These are phyloP conservation scores for Hucho hucho DNA, from an alignment of 2,113 vertebrate species.

Conservation along the genomic window DNA sequence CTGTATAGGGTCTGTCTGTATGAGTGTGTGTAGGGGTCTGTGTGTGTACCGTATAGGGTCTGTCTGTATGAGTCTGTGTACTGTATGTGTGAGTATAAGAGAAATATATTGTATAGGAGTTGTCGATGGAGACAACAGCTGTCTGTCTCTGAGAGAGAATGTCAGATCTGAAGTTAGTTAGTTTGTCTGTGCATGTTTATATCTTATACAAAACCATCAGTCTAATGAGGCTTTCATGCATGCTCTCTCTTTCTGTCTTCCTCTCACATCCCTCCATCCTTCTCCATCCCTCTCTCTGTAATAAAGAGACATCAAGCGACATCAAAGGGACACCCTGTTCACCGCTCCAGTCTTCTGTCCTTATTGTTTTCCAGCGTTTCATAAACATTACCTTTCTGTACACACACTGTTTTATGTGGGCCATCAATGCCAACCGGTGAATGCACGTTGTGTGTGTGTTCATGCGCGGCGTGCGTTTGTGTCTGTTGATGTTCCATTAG, in stretches of 20 bases:
- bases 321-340: slow-evolving; percentile 60
- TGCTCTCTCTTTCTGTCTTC: neutral
- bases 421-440: slow-evolving; percentile 5
- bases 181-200: slow-evolving; percentile 36
- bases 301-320: slow-evolving; percentile 65
- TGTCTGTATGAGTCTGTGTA: too few species aligned
- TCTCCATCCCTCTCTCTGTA: slow-evolving; percentile 21
- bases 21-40: too few species aligned
- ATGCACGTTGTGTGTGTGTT: neutral
- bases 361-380: slow-evolving; percentile 32
- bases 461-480: neutral
- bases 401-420: slow-evolving; percentile 56
- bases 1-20: too few species aligned
- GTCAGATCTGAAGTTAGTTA: slow-evolving; percentile 13
- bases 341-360: slow-evolving; percentile 27
- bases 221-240: slow-evolving; percentile 8
- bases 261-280: slow-evolving; percentile 28
- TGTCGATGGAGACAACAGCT: neutral
- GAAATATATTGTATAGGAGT: neutral
- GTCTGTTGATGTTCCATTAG: slow-evolving; percentile 8
- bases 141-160: neutral
- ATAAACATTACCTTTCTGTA: slow-evolving; percentile 50
- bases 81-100: too few species aligned
- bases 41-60: too few species aligned
- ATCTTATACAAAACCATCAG: slow-evolving; percentile 58